phyloP scores from a whole-genome alignment of 2,888 invertebrate species.

The Patella pellucida region DNA sequence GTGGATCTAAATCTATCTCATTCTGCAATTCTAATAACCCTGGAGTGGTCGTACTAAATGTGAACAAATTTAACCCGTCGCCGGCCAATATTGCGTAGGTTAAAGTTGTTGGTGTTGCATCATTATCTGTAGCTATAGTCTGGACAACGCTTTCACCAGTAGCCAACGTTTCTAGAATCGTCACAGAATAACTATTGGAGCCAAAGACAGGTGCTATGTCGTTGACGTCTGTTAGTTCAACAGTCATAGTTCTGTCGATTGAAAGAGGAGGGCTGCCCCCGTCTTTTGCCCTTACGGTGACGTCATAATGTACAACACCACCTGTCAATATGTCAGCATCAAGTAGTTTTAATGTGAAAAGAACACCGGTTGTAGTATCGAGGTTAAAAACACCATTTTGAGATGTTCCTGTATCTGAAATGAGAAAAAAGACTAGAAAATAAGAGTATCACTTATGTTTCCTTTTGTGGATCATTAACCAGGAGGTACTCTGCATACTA shows the following conservation, averaged over 20 bases:
- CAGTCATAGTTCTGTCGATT: slow-evolving; percentile 7
- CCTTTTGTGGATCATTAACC: too few species aligned
- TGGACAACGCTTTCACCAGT: slow-evolving; percentile 25
- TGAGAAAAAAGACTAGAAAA: too few species aligned
- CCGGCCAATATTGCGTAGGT: slow-evolving; percentile 20
- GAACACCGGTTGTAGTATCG: not conserved
- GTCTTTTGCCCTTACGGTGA: slow-evolving; percentile 38
- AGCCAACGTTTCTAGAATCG: slow-evolving; percentile 31
- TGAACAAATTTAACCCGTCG: slow-evolving; percentile 15
- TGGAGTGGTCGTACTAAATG: slow-evolving; percentile 19
- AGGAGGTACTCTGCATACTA: too few species aligned
- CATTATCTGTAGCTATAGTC: slow-evolving; percentile 29
- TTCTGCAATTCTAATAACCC: slow-evolving; percentile 19
- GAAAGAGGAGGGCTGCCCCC: slow-evolving; percentile 26
- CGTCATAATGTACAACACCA: slow-evolving; percentile 39
- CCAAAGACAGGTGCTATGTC: slow-evolving; percentile 30
- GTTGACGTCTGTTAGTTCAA: slow-evolving; percentile 31
- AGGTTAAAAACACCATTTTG: slow-evolving; percentile 9
- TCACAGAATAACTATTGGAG: slow-evolving; percentile 19
- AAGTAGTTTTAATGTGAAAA: not conserved
- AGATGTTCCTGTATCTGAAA: not conserved
- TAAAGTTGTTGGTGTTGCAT: slow-evolving; percentile 26
- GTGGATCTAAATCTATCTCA: slow-evolving; percentile 27
- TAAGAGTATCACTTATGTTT: too few species aligned
- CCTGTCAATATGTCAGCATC: slow-evolving; percentile 8